Conservation (phyloP, 2,113 vertebrate species). For the Oreocharis arfaki region DNA sequence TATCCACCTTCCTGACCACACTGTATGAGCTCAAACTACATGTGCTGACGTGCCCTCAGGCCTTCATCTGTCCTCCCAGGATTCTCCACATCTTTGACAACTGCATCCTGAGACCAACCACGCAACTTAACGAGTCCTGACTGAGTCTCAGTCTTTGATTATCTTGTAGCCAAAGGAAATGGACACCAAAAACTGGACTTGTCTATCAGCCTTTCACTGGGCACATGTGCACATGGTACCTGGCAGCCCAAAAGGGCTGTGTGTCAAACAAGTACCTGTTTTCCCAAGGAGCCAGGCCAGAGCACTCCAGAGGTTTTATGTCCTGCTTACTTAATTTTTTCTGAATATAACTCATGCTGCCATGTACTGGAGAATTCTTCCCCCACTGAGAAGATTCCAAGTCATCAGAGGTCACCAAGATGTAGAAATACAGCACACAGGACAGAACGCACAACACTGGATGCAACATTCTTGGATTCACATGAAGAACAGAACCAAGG, state of each 20-base stretch:
- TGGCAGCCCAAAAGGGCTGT: neutral
- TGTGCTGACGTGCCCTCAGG: fast-evolving
- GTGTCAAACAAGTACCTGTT: neutral
- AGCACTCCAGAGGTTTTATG: neutral
- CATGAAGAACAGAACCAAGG: neutral
- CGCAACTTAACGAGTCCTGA: neutral
- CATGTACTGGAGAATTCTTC: neutral
- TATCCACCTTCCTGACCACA: neutral
- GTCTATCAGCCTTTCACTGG: neutral
- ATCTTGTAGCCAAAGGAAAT: neutral
- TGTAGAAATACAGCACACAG: neutral
- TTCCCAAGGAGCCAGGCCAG: neutral
- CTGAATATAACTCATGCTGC: neutral
- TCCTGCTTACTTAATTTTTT: neutral
- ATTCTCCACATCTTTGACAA: neutral
- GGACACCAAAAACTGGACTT: neutral
- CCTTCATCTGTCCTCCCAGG: neutral
- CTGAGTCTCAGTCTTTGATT: neutral
- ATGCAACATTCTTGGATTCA: neutral
- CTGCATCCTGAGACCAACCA: neutral
- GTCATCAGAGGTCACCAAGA: neutral
- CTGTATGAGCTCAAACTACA: neutral
- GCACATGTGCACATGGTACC: neutral
- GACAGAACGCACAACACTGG: neutral
- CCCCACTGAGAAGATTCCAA: neutral